These are phyloP conservation scores for Oikopleura dioica DNA, from an alignment of 23 tunicate species.

Conservation along the genomic window DNA sequence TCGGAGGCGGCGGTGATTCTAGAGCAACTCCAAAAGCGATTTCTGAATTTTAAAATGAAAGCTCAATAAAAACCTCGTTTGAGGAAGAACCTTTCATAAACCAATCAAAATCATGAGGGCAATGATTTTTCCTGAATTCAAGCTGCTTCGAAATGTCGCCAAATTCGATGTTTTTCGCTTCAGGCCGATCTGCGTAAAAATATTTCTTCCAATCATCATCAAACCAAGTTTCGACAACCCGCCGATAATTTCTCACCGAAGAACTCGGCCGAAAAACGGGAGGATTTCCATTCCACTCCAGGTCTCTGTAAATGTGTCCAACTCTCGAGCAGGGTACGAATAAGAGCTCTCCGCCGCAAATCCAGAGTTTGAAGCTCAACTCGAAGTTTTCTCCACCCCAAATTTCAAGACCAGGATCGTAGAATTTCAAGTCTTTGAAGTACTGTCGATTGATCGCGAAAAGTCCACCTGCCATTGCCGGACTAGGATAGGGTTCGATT, in stretches of 20 bases:
- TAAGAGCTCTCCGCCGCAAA: slow-evolving; percentile 78
- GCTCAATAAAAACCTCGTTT: no score
- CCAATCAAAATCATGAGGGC: no score
- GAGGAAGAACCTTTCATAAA: no score
- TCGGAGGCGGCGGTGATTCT: no score
- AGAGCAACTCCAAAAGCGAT: no score
- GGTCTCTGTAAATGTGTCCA: slow-evolving; percentile 59
- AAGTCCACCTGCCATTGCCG: slow-evolving; percentile 91
- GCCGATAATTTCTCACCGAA: no score
- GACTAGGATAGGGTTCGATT: no score
- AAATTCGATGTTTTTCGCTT: slow-evolving; percentile 57
- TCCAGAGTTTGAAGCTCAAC: slow-evolving; percentile 65
- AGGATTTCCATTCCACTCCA: slow-evolving; percentile 89
- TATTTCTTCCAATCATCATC: slow-evolving; percentile 78
- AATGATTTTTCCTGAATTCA: no score
- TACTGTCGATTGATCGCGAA: slow-evolving; percentile 72
- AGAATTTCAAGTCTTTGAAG: slow-evolving; percentile 66
- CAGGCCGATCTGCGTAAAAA: slow-evolving; percentile 77
- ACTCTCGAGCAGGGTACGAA: slow-evolving; percentile 72
- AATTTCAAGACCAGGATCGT: slow-evolving; percentile 82
- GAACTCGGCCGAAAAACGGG: no score
- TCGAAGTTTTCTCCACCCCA: no score
- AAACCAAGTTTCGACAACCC: slow-evolving; percentile 86
- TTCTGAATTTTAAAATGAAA: no score
- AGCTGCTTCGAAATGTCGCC: slow-evolving; percentile 68